phyloP scores from a whole-genome alignment of 2,888 invertebrate genomes.

The Drosophila kambysellisi region DNA sequence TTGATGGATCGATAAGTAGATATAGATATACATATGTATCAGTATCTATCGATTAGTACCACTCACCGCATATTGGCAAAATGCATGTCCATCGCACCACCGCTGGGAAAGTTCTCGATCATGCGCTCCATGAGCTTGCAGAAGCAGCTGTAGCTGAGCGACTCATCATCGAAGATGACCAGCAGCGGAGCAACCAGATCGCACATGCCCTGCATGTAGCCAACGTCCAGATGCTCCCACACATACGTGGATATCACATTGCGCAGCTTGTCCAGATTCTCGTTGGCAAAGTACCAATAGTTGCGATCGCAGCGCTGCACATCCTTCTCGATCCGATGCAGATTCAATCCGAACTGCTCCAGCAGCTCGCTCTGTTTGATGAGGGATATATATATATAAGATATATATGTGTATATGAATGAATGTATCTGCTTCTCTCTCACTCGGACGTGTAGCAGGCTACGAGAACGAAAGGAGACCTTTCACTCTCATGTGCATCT shows the following conservation, averaged over 20 bases:
- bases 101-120: constrained; percentile 96
- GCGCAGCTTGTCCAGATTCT: constrained; percentile 95
- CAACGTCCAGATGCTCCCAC: constrained; percentile 97
- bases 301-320: constrained; percentile 98
- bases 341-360: constrained; percentile 93
- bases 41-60: neutral
- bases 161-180: constrained; percentile 96
- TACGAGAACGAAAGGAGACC: accelerated
- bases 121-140: constrained; percentile 95
- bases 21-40: neutral
- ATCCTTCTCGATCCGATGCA: constrained; percentile 98
- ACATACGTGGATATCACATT: constrained; percentile 97
- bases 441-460: neutral
- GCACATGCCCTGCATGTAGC: constrained; percentile 99
- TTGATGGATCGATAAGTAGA: neutral
- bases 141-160: constrained; percentile 95
- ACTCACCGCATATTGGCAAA: constrained; percentile 95
- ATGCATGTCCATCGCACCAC: constrained; percentile 97
- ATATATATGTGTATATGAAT: neutral
- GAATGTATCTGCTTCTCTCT: neutral
- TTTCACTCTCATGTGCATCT: neutral
- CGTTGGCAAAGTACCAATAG: constrained; percentile 95
- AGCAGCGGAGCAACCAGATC: constrained; percentile 96
- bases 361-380: constrained; percentile 91
- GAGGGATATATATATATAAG: no score